Percentiles rank a stretch among this genome's conserved stretches.
These are phyloP conservation scores for Ardeotis arabs DNA, from an alignment of 2,113 vertebrate genomes.

Conservation along the genomic window DNA sequence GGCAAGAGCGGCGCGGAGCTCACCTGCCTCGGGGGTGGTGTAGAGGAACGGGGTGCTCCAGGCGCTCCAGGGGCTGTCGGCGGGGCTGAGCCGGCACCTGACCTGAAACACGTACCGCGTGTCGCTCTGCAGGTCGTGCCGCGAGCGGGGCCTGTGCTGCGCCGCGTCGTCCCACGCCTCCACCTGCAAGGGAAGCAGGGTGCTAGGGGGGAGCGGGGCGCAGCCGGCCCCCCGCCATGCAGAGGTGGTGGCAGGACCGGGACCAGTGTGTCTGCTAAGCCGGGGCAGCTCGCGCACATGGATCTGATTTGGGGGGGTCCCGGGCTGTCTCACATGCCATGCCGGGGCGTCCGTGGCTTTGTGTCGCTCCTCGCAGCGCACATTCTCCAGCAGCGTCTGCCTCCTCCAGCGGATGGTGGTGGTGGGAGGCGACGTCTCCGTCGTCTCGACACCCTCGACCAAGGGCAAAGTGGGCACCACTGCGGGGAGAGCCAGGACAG, in stretches of 20 bases:
- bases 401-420: slow-evolving; percentile 69
- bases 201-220: neutral
- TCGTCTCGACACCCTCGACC: neutral
- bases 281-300: neutral
- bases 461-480: slow-evolving; percentile 68
- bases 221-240: accelerated
- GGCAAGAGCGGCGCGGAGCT: neutral
- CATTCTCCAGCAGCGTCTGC: neutral
- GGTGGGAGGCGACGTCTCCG: neutral
- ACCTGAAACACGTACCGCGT: slow-evolving; percentile 70
- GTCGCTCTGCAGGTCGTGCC: slow-evolving; percentile 57
- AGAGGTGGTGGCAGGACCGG: neutral
- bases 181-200: neutral
- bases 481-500: neutral
- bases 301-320: neutral
- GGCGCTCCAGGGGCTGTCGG: slow-evolving; percentile 62
- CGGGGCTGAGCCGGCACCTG: slow-evolving; percentile 50
- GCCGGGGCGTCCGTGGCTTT: neutral
- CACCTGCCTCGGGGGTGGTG: slow-evolving; percentile 71
- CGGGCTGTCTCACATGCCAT: slow-evolving; percentile 68
- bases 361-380: slow-evolving; percentile 71
- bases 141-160: neutral
- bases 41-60: slow-evolving; percentile 71
- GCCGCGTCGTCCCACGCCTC: neutral
- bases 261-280: accelerated